Conservation (phyloP, 2,797 vertebrate genomes). For the Acanthiza pusilla region DNA sequence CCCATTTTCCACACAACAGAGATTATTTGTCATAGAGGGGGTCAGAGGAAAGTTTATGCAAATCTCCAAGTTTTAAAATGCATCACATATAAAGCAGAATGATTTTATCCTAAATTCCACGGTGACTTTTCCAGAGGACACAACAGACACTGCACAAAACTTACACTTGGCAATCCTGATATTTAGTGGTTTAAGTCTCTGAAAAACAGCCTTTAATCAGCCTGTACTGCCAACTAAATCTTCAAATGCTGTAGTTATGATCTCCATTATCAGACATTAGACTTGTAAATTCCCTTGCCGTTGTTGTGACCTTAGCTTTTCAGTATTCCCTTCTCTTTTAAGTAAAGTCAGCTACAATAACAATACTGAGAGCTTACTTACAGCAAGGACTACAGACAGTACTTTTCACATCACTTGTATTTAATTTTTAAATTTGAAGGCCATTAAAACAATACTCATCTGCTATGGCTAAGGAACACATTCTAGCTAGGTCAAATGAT, state of each 20-base stretch:
- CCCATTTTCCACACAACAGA: background rate
- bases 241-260: background rate
- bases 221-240: background rate
- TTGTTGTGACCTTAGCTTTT: background rate
- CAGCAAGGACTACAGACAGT: background rate
- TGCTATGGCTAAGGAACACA: background rate
- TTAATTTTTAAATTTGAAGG: background rate
- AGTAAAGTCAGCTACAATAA: background rate
- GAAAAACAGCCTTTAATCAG: background rate
- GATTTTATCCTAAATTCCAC: background rate
- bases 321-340: background rate
- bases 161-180: background rate
- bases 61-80: background rate
- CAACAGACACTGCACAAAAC: background rate
- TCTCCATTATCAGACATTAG: background rate
- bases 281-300: background rate
- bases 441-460: conserved; percentile 22
- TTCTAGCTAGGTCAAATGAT: conserved; percentile 33
- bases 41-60: background rate
- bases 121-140: background rate
- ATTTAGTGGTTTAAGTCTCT: background rate
- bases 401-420: background rate
- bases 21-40: background rate
- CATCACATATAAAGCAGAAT: background rate
- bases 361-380: background rate